phyloP scores from a whole-genome alignment of 2,888 invertebrate species.

The Mantis religiosa region DNA sequence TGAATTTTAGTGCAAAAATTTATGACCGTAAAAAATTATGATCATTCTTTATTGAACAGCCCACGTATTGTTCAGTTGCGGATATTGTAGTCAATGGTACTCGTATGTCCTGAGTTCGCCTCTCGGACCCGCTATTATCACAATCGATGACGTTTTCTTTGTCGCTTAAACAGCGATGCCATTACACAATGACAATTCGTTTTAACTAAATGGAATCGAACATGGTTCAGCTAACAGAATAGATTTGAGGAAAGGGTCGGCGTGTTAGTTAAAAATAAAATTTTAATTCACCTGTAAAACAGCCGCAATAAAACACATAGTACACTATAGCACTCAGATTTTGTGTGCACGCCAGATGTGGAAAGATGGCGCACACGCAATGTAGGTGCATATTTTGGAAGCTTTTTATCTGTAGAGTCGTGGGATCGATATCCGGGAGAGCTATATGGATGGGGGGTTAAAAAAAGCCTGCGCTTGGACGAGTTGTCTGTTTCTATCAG shows the following conservation, averaged over 20 bases:
- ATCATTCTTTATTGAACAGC: too few relatives aligned
- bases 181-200: background rate
- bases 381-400: background rate
- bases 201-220: background rate
- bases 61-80: too few relatives aligned
- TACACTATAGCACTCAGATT: background rate
- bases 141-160: background rate
- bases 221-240: too few relatives aligned
- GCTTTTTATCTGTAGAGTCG: background rate
- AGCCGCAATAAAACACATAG: background rate
- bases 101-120: too few relatives aligned
- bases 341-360: background rate
- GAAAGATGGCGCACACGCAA: background rate
- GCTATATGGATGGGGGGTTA: background rate
- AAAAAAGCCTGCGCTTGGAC: conserved; percentile 5
- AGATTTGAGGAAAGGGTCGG: too few relatives aligned
- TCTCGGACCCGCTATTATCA: too few relatives aligned
- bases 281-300: too few relatives aligned
- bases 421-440: conserved; percentile 9
- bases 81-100: too few relatives aligned
- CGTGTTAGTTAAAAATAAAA: too few relatives aligned
- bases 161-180: background rate
- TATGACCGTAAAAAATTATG: too few relatives aligned
- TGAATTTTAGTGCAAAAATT: too few relatives aligned
- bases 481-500: background rate